These are phyloP conservation scores for Crocallis elinguaria DNA, from an alignment of 2,888 invertebrate genomes.

Conservation along the genomic window DNA sequence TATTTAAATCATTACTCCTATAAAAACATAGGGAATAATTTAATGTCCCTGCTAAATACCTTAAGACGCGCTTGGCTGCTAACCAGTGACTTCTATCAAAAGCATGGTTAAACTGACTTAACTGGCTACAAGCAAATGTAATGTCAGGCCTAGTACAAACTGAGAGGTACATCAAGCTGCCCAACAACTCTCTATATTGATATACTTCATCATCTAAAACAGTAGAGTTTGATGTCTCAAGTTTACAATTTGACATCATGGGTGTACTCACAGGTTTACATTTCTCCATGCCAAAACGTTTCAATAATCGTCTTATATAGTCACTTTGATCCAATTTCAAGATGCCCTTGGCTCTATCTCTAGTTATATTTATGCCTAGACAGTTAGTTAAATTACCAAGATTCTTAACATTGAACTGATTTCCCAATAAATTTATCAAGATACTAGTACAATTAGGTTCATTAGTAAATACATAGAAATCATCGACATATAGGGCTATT, in stretches of 20 bases:
- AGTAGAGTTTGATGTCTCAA: background rate
- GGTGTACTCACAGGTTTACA: background rate
- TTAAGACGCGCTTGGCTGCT: too few relatives aligned
- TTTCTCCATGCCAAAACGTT: background rate
- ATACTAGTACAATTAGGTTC: too few relatives aligned
- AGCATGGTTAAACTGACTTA: background rate
- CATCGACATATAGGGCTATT: background rate
- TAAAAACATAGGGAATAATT: too few relatives aligned
- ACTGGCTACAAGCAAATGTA: background rate
- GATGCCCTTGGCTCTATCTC: background rate
- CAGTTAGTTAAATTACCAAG: background rate
- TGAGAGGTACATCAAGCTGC: background rate
- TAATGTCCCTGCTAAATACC: too few relatives aligned
- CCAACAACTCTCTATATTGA: background rate
- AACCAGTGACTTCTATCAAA: background rate
- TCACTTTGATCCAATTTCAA: background rate
- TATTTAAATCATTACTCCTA: too few relatives aligned
- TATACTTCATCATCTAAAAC: background rate
- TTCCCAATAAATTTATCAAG: background rate
- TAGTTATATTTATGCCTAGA: background rate
- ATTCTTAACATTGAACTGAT: background rate
- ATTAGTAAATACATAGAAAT: background rate
- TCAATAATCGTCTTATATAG: background rate
- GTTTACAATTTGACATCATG: background rate
- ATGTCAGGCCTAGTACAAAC: conserved; percentile 1